phyloP scores from a whole-genome alignment of 2,888 invertebrate species.

The Heliconius erato region DNA sequence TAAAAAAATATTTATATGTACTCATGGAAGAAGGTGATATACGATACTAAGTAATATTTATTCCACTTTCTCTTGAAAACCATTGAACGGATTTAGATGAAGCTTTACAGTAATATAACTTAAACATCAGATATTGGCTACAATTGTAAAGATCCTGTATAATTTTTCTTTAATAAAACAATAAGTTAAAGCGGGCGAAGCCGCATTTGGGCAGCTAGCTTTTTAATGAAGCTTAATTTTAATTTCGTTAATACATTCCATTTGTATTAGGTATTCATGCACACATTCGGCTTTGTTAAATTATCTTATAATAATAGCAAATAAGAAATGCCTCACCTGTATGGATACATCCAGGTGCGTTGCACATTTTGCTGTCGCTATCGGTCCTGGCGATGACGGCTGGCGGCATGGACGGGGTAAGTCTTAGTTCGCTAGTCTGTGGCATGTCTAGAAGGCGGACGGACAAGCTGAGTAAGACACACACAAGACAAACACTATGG shows the following conservation, averaged over 20 bases:
- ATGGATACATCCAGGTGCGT: slow-evolving; percentile 91
- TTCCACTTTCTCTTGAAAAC: not conserved
- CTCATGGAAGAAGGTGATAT: not conserved
- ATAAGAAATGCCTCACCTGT: slow-evolving; percentile 82
- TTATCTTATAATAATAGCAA: not conserved
- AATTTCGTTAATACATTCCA: not conserved
- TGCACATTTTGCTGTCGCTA: slow-evolving; percentile 85
- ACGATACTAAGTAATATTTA: not conserved
- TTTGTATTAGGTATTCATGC: not conserved
- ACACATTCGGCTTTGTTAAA: slow-evolving; percentile 13
- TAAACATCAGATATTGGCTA: too few relatives aligned
- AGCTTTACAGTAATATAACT: too few relatives aligned
- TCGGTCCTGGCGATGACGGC: slow-evolving; percentile 65
- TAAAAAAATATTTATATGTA: not conserved
- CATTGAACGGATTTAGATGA: too few relatives aligned
- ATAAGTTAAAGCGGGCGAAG: not conserved
- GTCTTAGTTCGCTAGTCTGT: slow-evolving; percentile 80
- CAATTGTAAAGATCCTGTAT: not conserved
- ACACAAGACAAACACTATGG: slow-evolving; percentile 38
- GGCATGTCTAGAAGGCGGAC: slow-evolving; percentile 76
- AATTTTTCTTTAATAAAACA: not conserved
- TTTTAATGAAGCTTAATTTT: not conserved
- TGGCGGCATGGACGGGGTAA: slow-evolving; percentile 77
- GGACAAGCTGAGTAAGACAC: slow-evolving; percentile 51
- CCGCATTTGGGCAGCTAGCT: too few relatives aligned